A percentile compares a stretch with the other conserved stretches of the same genome.
Conservation (phyloP, 2,797 vertebrate species). For the Argya squamiceps region DNA sequence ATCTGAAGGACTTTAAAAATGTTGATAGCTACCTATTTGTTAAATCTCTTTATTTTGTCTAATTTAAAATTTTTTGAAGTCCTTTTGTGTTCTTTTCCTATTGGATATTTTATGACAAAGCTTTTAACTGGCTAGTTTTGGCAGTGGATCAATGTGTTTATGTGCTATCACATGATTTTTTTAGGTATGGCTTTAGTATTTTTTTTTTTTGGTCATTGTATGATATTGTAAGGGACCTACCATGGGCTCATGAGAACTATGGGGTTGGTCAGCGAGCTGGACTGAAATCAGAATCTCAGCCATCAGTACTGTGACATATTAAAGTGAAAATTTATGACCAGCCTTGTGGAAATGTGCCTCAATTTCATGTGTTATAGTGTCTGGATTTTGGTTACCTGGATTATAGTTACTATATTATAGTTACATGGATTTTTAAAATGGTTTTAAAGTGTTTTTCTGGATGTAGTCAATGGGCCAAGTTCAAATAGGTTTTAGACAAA, state of each 20-base stretch:
- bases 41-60: neutral
- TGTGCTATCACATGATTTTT: neutral
- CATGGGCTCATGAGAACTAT: neutral
- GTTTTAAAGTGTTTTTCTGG: neutral
- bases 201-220: neutral
- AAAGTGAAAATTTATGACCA: neutral
- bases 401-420: too few relatives aligned
- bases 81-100: neutral
- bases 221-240: neutral
- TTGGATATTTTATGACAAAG: neutral
- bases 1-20: neutral
- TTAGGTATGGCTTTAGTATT: neutral
- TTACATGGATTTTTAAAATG: neutral
- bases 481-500: neutral
- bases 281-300: neutral
- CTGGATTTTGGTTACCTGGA: too few relatives aligned
- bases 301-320: neutral
- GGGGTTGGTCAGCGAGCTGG: fast-evolving
- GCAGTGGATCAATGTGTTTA: neutral
- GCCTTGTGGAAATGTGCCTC: neutral
- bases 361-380: neutral
- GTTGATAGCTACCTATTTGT: neutral
- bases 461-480: neutral
- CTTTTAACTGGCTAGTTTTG: neutral
- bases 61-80: neutral